These are phyloP conservation scores for Lophotriccus pileatus DNA, from an alignment of 2,797 vertebrate species.

Conservation along the genomic window DNA sequence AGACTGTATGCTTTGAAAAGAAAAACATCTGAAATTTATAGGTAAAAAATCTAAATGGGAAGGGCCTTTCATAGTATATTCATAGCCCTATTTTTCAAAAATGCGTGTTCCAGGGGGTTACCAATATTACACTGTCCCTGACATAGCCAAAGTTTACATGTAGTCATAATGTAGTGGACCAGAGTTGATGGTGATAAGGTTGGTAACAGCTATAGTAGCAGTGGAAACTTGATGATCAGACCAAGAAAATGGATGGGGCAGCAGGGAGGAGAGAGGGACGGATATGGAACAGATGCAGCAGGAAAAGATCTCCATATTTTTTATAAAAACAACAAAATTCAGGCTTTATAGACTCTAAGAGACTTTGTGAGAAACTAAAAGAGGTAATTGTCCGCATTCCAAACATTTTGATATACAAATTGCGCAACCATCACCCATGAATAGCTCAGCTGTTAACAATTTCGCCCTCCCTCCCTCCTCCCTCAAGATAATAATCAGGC, in stretches of 20 bases:
- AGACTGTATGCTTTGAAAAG: neutral
- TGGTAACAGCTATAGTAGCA: neutral
- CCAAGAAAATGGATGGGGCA: neutral
- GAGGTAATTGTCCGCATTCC: slow-evolving; percentile 91
- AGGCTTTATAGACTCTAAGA: slow-evolving; percentile 76
- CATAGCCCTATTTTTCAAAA: neutral
- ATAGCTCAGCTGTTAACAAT: slow-evolving; percentile 92
- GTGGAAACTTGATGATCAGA: neutral
- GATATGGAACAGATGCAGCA: neutral
- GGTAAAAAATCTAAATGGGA: slow-evolving; percentile 1
- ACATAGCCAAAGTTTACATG: slow-evolving; percentile 30
- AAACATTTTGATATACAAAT: slow-evolving; percentile 91
- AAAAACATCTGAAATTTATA: neutral
- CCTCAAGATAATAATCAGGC: slow-evolving; percentile 87
- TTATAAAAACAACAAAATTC: slow-evolving; percentile 63
- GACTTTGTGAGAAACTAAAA: slow-evolving; percentile 85
- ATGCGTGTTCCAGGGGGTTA: slow-evolving; percentile 47
- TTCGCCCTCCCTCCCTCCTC: slow-evolving; percentile 59
- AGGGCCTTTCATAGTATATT: neutral
- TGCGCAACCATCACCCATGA: slow-evolving; percentile 81
- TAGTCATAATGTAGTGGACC: slow-evolving; percentile 51
- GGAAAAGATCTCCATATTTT: slow-evolving; percentile 62
- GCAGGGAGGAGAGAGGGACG: neutral
- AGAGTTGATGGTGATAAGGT: slow-evolving; percentile 13
- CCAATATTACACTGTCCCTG: slow-evolving; percentile 35